phyloP scores from a whole-genome alignment of 2,888 invertebrate species.

The Doris montereyensis region DNA sequence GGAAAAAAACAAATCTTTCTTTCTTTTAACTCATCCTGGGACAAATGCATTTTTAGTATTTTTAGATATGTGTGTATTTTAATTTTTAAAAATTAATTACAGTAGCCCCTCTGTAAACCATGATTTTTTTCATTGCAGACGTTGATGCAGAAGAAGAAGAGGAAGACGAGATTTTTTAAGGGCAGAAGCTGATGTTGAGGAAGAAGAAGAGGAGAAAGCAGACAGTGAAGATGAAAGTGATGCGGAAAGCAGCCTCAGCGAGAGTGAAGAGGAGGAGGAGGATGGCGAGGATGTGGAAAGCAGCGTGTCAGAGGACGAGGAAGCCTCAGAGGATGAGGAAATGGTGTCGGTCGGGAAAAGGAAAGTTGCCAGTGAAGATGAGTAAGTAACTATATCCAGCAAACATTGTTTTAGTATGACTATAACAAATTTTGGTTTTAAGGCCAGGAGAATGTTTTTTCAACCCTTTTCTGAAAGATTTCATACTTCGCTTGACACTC shows the following conservation, averaged over 20 bases:
- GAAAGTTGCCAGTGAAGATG: constrained; percentile 26
- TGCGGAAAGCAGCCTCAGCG: constrained; percentile 44
- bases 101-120: too few relatives aligned
- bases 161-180: too few relatives aligned
- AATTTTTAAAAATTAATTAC: too few relatives aligned
- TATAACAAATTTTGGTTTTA: too few relatives aligned
- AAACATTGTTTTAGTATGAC: too few relatives aligned
- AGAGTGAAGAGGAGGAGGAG: constrained; percentile 46
- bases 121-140: too few relatives aligned
- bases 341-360: constrained; percentile 38
- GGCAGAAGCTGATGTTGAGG: constrained; percentile 12
- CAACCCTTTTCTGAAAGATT: background rate
- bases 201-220: constrained; percentile 36
- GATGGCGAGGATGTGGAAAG: constrained; percentile 37
- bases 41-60: too few relatives aligned
- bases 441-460: background rate
- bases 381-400: constrained; percentile 24
- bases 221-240: constrained; percentile 48
- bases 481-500: too few relatives aligned
- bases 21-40: too few relatives aligned
- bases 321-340: constrained; percentile 32
- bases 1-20: too few relatives aligned
- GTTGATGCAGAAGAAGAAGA: too few relatives aligned
- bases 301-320: constrained; percentile 20
- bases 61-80: too few relatives aligned